Evolutionary conservation across 2,888 invertebrate species (phyloP).

Genomic region (Ophion ventricosus): DNA sequence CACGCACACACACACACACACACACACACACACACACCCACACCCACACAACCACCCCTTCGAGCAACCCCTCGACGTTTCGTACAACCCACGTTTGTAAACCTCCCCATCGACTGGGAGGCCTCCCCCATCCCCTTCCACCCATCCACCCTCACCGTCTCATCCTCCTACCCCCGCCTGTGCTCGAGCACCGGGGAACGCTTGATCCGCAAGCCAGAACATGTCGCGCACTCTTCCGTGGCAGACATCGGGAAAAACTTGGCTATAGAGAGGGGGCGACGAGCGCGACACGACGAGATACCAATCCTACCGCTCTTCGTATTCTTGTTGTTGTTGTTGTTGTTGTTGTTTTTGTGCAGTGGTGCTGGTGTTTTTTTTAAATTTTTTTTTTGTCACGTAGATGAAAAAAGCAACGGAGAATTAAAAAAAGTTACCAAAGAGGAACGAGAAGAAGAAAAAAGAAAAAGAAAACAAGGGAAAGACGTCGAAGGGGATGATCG

Average conservation of each 20-base stretch:
- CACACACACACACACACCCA: no score
- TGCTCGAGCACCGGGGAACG: constrained; percentile 66
- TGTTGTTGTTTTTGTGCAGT: neutral
- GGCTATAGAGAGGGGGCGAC: constrained; percentile 55
- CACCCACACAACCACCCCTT: neutral
- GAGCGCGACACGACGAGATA: neutral
- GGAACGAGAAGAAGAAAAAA: neutral
- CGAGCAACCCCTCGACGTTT: constrained; percentile 25
- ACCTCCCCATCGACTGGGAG: constrained; percentile 18
- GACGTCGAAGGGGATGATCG: no score
- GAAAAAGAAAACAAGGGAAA: no score
- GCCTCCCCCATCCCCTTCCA: constrained; percentile 59
- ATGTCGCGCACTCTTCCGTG: constrained; percentile 77
- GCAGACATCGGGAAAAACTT: constrained; percentile 79
- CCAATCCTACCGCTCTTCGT: neutral
- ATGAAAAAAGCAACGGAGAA: neutral
- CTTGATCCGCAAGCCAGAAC: constrained; percentile 71
- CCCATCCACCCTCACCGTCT: constrained; percentile 36
- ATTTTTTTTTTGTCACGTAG: neutral
- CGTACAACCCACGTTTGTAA: constrained; percentile 37
- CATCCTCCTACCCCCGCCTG: constrained; percentile 56
- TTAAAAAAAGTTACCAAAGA: neutral
- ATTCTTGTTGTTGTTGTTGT: constrained; percentile 9
- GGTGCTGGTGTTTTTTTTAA: neutral
- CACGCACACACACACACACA: no score